Evolutionary conservation across 2,888 invertebrate genomes (phyloP).

Genomic region (Heteropelma amictum): DNA sequence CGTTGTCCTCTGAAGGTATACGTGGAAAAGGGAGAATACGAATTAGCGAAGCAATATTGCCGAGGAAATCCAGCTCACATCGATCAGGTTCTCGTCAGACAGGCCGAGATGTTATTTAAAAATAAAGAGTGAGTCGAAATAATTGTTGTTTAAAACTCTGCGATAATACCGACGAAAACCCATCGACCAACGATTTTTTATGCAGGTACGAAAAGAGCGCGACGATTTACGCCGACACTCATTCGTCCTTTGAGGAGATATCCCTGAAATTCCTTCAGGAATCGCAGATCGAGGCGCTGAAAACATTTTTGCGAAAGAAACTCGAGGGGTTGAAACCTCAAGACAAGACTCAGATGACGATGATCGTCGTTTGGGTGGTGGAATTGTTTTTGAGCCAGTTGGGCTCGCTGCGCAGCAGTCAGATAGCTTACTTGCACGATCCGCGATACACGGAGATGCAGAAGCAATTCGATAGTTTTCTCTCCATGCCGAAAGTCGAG

Average conservation of each 20-base stretch:
- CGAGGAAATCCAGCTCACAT: constrained; percentile 88
- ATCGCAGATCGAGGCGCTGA: constrained; percentile 90
- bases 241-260: constrained; percentile 95
- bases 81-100: constrained; percentile 91
- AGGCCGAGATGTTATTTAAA: constrained; percentile 91
- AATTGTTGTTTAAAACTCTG: not conserved
- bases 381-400: constrained; percentile 95
- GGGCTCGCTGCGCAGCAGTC: constrained; percentile 83
- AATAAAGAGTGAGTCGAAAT: constrained; percentile 82
- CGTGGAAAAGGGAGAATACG: constrained; percentile 90
- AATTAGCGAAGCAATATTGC: constrained; percentile 91
- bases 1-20: constrained; percentile 81
- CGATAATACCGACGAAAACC: not conserved
- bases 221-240: constrained; percentile 91
- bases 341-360: constrained; percentile 93
- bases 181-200: not conserved
- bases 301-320: constrained; percentile 91
- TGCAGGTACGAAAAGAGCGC: constrained; percentile 88
- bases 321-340: constrained; percentile 85
- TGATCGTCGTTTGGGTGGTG: constrained; percentile 96
- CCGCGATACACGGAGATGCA: constrained; percentile 83
- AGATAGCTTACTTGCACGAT: constrained; percentile 72
- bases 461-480: constrained; percentile 88
- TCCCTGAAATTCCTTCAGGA: constrained; percentile 93
- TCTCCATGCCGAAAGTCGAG: constrained; percentile 85